Base-by-base conservation (phyloP, 1,140 invertebrate species). In the Diachasma alloeum region DNA sequence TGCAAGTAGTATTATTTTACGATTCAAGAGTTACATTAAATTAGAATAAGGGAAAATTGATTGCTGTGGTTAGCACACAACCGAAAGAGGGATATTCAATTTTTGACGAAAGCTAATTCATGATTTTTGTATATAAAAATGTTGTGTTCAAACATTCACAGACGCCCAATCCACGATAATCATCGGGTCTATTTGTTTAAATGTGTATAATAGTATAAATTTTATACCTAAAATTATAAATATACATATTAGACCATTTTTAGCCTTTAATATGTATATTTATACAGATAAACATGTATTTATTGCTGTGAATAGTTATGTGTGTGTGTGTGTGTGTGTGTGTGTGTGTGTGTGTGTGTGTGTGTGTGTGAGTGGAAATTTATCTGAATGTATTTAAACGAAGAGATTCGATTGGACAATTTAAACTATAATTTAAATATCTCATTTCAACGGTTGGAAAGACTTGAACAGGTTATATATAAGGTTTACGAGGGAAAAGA, bases 391-490 rank as follows among this genome's bases (percentile, higher is more conserved):
- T 46, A 15, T 17, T 53, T 53, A 15, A 53, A 17, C 48, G 17
- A 53, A 19, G 6, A 17, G 48, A 53, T 15, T 53, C 31, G 26
- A 39, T 31, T 26, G 76, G 26, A 9, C 71, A 48, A 80, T 77
- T 26, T 31, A 6, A 5, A 63, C 11, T 15, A 53, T 17, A n/a
- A 53, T 17, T 53, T 53, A 72, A 36, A 66, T 24, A 37, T 63
- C 73, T n/a, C 56, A 53, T 42, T 68, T 80, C 71, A 44, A 76
- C 76, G 79, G 75, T 71, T 67, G 46, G 10, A 78, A 48, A 82
- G 81, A 86, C 81, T 80, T 84, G 84, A 81, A 83, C 84, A 85
- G 85, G 83, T 81, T 84, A 88, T 81, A 42, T 10, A 72, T 67
- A 69, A 59, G 26, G 73, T 80, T 75, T 63, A 63, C 24, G 69